phyloP scores from a whole-genome alignment of 2,113 vertebrate species.

The Mesitornis unicolor region DNA sequence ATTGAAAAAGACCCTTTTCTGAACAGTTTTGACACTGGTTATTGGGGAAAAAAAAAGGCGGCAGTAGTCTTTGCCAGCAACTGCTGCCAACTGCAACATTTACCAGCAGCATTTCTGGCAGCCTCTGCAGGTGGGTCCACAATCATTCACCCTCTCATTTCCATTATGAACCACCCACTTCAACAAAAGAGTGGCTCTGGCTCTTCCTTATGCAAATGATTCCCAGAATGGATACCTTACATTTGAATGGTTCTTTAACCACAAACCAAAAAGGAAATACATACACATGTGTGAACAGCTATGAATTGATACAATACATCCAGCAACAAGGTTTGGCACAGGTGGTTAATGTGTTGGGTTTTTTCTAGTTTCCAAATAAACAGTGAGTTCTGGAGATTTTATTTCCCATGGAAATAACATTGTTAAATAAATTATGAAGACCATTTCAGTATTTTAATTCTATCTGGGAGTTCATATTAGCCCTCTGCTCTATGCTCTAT shows the following conservation, averaged over 20 bases:
- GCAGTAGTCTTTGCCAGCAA: neutral
- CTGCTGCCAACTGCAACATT: neutral
- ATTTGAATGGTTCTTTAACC: neutral
- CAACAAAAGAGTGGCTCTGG: neutral
- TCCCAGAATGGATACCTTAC: neutral
- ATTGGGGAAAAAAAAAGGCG: neutral
- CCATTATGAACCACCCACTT: neutral
- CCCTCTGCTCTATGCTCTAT: neutral
- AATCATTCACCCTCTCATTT: neutral
- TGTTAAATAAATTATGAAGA: neutral
- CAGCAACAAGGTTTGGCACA: neutral
- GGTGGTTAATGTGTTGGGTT: neutral
- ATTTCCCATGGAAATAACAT: neutral
- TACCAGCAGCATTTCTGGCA: neutral
- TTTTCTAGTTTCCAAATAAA: neutral
- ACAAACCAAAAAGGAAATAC: neutral
- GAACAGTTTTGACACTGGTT: neutral
- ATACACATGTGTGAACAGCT: neutral
- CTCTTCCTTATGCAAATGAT: neutral
- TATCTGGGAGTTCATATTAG: neutral
- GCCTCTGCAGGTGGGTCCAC: accelerated
- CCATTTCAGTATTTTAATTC: neutral
- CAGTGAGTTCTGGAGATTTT: neutral
- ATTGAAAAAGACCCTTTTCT: neutral
- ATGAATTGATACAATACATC: neutral